These are phyloP conservation scores for Nautilus pompilius DNA, from an alignment of 1,140 invertebrate species.

Conservation along the genomic window DNA sequence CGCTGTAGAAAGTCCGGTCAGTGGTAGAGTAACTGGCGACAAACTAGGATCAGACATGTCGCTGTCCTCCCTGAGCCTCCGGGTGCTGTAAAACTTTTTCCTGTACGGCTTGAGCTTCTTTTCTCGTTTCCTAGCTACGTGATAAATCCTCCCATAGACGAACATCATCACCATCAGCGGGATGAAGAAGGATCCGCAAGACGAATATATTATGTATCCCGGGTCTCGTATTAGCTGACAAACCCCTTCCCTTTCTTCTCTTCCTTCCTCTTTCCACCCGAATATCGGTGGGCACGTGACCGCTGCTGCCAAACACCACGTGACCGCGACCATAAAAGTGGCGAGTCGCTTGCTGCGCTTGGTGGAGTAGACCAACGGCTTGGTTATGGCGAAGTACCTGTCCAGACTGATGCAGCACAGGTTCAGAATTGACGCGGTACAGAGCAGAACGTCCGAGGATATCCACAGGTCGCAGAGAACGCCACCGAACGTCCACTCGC, in stretches of 20 bases:
- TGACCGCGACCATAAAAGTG: slow-evolving; percentile 81
- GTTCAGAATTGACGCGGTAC: slow-evolving; percentile 59
- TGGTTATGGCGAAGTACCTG: slow-evolving; percentile 59
- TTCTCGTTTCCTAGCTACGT: slow-evolving; percentile 45
- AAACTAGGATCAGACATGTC: not conserved
- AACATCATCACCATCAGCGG: slow-evolving; percentile 54
- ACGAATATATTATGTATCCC: slow-evolving; percentile 55
- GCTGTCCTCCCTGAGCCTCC: not conserved
- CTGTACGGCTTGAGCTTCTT: not conserved
- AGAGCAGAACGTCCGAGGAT: slow-evolving; percentile 57
- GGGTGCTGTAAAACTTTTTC: not conserved
- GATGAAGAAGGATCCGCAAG: slow-evolving; percentile 56
- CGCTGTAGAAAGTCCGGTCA: too few relatives aligned
- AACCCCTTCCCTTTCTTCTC: slow-evolving; percentile 5
- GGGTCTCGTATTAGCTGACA: slow-evolving; percentile 47
- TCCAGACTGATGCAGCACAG: slow-evolving; percentile 59
- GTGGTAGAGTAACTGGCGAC: too few relatives aligned
- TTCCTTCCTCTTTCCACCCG: slow-evolving; percentile 67
- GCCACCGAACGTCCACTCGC: slow-evolving; percentile 51
- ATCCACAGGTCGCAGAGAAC: slow-evolving; percentile 58
- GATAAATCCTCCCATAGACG: slow-evolving; percentile 54
- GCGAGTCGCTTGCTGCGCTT: slow-evolving; percentile 80
- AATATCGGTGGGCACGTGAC: slow-evolving; percentile 93
- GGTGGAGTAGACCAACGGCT: slow-evolving; percentile 62
- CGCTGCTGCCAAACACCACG: slow-evolving; percentile 84